Conservation (phyloP, 2,797 vertebrate genomes). For the Eidolon dupreanum region DNA sequence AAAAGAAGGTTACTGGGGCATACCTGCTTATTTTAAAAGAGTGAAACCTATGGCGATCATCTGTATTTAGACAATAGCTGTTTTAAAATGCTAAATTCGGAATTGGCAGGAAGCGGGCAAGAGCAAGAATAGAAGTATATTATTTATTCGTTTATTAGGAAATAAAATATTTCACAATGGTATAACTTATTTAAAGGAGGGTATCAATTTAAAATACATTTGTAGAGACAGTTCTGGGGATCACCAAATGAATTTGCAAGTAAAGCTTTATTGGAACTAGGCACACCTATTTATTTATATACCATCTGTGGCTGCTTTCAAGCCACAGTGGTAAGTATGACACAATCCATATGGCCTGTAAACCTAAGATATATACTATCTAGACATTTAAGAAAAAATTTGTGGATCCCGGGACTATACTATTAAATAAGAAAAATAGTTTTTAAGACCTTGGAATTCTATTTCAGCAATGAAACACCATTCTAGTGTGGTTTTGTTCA, state of each 20-base stretch:
- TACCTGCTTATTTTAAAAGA: background rate
- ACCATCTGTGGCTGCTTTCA: background rate
- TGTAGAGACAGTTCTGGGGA: background rate
- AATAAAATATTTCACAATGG: background rate
- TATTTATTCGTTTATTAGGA: background rate
- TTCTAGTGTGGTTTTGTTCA: background rate
- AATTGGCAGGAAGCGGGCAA: background rate
- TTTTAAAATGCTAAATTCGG: constrained; percentile 32
- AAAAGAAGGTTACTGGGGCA: background rate
- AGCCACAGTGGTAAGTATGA: background rate
- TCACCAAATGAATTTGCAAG: background rate
- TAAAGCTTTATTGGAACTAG: background rate
- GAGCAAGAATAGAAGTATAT: background rate
- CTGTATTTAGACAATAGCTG: background rate
- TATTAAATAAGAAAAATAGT: background rate
- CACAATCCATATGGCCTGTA: background rate
- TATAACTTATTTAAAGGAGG: background rate
- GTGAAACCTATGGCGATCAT: background rate
- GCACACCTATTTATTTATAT: background rate
- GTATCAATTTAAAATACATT: background rate
- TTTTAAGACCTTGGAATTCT: background rate
- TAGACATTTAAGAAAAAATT: background rate
- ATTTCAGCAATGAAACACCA: background rate
- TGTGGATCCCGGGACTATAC: background rate
- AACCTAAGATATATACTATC: background rate